Evolutionary conservation across 2,797 vertebrate species (phyloP).

Genomic region (Novumbra hubbsi): DNA sequence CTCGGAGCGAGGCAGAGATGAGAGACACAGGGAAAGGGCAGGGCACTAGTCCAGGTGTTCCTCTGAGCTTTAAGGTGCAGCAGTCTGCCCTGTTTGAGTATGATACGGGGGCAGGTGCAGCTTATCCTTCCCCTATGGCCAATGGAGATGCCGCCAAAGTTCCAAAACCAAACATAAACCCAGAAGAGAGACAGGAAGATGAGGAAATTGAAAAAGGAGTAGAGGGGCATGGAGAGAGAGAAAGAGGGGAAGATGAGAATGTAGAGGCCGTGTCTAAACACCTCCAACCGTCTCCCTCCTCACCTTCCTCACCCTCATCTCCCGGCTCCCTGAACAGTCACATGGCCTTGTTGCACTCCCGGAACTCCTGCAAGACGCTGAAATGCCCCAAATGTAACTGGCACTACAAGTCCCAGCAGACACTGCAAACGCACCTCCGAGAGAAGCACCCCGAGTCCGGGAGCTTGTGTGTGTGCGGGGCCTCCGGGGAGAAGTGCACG

Average conservation of each 20-base stretch:
- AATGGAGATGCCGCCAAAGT: slow-evolving; percentile 94
- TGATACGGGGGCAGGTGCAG: slow-evolving; percentile 72
- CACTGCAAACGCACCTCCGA: slow-evolving; percentile 98
- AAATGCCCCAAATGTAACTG: slow-evolving; percentile 99
- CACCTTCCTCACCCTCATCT: slow-evolving; percentile 32
- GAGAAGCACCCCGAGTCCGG: slow-evolving; percentile 96
- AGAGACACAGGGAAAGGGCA: slow-evolving; percentile 87
- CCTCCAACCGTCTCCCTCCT: slow-evolving; percentile 60
- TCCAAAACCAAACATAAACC: slow-evolving; percentile 91
- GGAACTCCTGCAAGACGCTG: slow-evolving; percentile 98
- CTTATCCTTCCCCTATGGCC: slow-evolving; percentile 77
- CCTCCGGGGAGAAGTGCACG: slow-evolving; percentile 74
- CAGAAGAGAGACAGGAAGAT: slow-evolving; percentile 62
- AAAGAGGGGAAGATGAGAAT: slow-evolving; percentile 62
- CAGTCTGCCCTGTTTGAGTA: slow-evolving; percentile 70
- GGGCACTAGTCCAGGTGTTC: slow-evolving; percentile 80
- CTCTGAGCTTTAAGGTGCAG: slow-evolving; percentile 99
- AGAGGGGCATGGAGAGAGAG: slow-evolving; percentile 65
- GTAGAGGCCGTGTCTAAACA: slow-evolving; percentile 67
- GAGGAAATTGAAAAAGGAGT: slow-evolving; percentile 33
- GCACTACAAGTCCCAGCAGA: slow-evolving; percentile 99
- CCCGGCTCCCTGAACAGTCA: slow-evolving; percentile 80
- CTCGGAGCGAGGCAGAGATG: slow-evolving; percentile 88
- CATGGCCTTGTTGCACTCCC: slow-evolving; percentile 98
- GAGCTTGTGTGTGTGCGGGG: slow-evolving; percentile 86